A percentile compares a stretch with the other conserved stretches of the same genome.
Evolutionary conservation across 2,113 vertebrate species (phyloP).

Genomic region (Ursus arctos): DNA sequence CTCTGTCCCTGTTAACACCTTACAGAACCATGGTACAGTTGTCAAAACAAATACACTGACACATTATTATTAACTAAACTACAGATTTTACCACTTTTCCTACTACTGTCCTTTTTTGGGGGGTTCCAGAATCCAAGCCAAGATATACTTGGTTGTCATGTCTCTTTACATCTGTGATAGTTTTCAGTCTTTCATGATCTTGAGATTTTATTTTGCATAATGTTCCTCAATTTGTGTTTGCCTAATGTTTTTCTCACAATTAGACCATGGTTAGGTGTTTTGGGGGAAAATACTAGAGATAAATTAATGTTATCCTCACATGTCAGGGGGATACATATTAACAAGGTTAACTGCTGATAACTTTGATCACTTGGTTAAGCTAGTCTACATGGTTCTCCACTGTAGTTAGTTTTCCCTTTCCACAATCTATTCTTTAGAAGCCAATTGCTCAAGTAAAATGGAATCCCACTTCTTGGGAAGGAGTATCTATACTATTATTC

Average conservation of each 20-base stretch:
- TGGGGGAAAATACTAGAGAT: not conserved
- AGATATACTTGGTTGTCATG: not conserved
- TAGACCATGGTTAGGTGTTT: not conserved
- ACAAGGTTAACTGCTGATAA: not conserved
- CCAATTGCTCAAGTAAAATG: not conserved
- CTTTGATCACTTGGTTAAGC: not conserved
- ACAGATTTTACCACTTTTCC: not conserved
- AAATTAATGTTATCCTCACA: not conserved
- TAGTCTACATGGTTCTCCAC: not conserved
- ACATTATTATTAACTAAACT: not conserved
- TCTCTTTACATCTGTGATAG: not conserved
- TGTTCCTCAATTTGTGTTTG: not conserved
- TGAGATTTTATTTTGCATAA: not conserved
- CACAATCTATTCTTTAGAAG: not conserved
- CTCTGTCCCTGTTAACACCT: not conserved
- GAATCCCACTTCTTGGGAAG: not conserved
- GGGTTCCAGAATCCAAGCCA: not conserved
- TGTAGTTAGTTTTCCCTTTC: not conserved
- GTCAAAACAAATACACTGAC: not conserved
- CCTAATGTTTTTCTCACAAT: not conserved
- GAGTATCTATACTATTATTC: not conserved
- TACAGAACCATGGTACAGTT: not conserved
- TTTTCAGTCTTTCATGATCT: not conserved
- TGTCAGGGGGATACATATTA: not conserved
- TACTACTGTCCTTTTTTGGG: not conserved